Conservation (phyloP, 1,140 invertebrate genomes). For the Cecropterus lyciades region DNA sequence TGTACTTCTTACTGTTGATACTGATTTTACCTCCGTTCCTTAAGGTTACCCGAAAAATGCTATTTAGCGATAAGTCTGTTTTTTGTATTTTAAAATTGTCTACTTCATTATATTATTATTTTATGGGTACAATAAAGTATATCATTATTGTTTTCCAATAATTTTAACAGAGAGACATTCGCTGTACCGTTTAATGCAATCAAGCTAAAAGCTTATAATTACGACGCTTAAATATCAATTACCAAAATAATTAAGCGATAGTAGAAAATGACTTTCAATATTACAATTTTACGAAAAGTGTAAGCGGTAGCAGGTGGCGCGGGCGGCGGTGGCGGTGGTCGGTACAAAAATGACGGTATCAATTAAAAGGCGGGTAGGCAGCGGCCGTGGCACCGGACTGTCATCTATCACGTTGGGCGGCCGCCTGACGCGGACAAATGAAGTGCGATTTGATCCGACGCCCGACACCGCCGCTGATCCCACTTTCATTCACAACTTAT, state of each 20-base stretch:
- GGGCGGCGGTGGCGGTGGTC: constrained; percentile 33
- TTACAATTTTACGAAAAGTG: constrained; percentile 15
- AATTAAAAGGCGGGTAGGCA: constrained; percentile 71
- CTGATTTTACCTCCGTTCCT: no score
- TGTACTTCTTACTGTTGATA: no score
- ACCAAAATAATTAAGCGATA: constrained; percentile 4
- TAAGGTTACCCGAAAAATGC: no score
- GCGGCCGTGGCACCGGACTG: constrained; percentile 41
- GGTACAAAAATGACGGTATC: constrained; percentile 73
- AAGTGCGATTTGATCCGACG: constrained; percentile 78
- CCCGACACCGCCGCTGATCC: constrained; percentile 57
- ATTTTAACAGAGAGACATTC: no score
- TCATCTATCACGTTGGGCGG: constrained; percentile 59
- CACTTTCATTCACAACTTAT: constrained; percentile 79
- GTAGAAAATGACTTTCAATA: constrained; percentile 2
- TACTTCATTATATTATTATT: no score
- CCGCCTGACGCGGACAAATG: constrained; percentile 76
- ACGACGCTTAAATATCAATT: constrained; percentile 4
- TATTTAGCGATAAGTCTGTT: no score
- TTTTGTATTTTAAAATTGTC: no score
- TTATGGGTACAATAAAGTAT: no score
- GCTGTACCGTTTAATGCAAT: background rate
- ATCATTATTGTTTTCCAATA: no score
- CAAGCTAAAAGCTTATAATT: background rate
- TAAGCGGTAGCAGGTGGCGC: constrained; percentile 8